Base-by-base conservation (phyloP, 2,888 invertebrate genomes). In the Catocala sponsa region DNA sequence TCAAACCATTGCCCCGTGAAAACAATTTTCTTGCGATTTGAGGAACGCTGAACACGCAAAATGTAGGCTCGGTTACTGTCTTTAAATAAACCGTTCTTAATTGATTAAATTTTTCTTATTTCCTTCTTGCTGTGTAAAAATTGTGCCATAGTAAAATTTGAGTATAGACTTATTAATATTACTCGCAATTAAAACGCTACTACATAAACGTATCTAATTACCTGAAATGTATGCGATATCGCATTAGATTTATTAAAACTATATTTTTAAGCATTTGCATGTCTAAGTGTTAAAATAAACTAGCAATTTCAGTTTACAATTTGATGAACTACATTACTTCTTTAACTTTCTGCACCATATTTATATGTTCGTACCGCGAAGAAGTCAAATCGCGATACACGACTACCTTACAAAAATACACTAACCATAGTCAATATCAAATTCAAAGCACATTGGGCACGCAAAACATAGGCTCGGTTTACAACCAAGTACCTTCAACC, bases 1-100 rank as follows among this genome's bases (percentile, higher is more conserved):
- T 78, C 67, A 70, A 73, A 74, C 69, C 71, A 70, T 69, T 76
- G 62, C 61, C 57, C 67, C 59, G 76, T 71, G 69, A 73, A 75
- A 77, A 73, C 67, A 61, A 78, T 77, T 77, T 63, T 72, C 81
- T 80, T 74, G 61, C 69, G 63, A 70, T 76, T 75, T 61, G 55
- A 65, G 64, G 68, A 69, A 63, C 55, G 59, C 61, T 65, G 33
- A 65, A 61, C 78, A 78, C 70, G 73, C 70, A 33, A 73, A 78
- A 70, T 68, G 43, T 55, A 38, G 65, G 65, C n/a, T 52, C n/a
- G 58, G 51, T 41, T 57, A 50, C 13, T 43, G 35, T 13, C 44
- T 48, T 49, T 49, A 25, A 55, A 46, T 55, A n/a, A 55, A 48
- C 33, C 15, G 33, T 43, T 43, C 10, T 38, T 35, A 52, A 52